These are phyloP conservation scores for Papilio protenor DNA, from an alignment of 2,888 invertebrate species.

Conservation along the genomic window DNA sequence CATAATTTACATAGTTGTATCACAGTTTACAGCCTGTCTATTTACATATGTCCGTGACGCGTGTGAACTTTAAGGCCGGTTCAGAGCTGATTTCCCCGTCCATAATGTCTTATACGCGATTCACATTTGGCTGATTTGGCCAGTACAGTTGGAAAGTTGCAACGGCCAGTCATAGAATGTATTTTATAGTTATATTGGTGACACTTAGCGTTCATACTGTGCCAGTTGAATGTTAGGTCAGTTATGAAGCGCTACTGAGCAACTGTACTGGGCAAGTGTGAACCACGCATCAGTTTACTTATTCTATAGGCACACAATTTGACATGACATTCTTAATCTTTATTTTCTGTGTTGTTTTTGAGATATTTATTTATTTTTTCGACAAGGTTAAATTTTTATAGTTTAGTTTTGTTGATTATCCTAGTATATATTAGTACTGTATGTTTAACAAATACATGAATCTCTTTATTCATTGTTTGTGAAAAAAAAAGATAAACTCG, in stretches of 20 bases:
- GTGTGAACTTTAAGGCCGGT: no score
- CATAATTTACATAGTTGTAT: no score
- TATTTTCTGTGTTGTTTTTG: conserved; percentile 9
- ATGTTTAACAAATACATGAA: neutral
- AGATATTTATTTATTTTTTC: conserved; percentile 5
- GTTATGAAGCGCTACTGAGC: neutral
- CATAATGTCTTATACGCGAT: no score
- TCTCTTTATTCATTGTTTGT: conserved; percentile 19
- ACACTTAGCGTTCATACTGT: no score
- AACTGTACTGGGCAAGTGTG: no score
- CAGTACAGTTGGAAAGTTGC: no score
- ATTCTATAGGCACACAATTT: neutral
- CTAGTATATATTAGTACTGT: neutral
- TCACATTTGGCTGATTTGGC: no score
- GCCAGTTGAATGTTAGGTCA: neutral
- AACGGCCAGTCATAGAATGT: no score
- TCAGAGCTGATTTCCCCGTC: no score
- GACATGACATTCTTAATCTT: neutral
- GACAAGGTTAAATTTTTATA: neutral
- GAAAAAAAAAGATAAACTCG: conserved; percentile 1
- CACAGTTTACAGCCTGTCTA: no score
- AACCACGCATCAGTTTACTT: neutral
- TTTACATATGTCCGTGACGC: no score
- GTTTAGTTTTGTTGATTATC: conserved; percentile 1
- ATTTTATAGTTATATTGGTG: no score